Percentiles rank a stretch among this genome's conserved stretches.
phyloP scores from a whole-genome alignment of 1,140 invertebrate species.

The Drosophila parvula region DNA sequence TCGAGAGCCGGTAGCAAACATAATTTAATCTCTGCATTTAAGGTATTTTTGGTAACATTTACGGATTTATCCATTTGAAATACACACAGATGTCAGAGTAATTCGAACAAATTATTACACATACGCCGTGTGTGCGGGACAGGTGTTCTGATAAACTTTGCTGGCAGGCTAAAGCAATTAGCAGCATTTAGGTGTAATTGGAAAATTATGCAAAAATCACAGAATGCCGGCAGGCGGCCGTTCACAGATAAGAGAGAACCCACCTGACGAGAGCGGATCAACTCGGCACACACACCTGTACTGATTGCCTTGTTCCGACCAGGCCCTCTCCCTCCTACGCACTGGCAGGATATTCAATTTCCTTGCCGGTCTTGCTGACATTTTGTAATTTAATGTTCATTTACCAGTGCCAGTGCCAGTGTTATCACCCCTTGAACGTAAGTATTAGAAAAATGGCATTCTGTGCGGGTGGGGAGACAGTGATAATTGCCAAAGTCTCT shows the following conservation, averaged over 20 bases:
- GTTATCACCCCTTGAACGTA: constrained; percentile 18
- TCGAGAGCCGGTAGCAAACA: background rate
- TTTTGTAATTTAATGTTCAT: constrained; percentile 55
- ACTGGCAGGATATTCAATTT: constrained; percentile 72
- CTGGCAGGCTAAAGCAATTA: constrained; percentile 53
- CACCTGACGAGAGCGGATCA: background rate
- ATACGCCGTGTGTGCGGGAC: constrained; percentile 45
- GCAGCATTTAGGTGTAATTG: constrained; percentile 68
- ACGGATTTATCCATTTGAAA: background rate
- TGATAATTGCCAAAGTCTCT: constrained; percentile 52
- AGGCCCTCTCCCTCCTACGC: background rate
- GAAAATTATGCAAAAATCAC: constrained; percentile 72
- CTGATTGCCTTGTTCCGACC: background rate
- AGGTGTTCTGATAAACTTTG: constrained; percentile 49
- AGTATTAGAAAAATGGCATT: constrained; percentile 9
- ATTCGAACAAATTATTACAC: constrained; percentile 31
- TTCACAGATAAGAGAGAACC: constrained; percentile 11
- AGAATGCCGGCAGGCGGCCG: constrained; percentile 18
- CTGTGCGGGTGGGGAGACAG: constrained; percentile 6
- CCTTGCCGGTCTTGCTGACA: constrained; percentile 26
- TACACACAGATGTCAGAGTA: background rate
- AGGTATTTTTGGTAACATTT: background rate
- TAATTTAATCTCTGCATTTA: background rate
- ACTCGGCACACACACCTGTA: constrained; percentile 1
- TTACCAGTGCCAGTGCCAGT: constrained; percentile 34